These are phyloP conservation scores for Cryptoleucopteryx plumbea DNA, from an alignment of 2,113 vertebrate species.

Conservation along the genomic window DNA sequence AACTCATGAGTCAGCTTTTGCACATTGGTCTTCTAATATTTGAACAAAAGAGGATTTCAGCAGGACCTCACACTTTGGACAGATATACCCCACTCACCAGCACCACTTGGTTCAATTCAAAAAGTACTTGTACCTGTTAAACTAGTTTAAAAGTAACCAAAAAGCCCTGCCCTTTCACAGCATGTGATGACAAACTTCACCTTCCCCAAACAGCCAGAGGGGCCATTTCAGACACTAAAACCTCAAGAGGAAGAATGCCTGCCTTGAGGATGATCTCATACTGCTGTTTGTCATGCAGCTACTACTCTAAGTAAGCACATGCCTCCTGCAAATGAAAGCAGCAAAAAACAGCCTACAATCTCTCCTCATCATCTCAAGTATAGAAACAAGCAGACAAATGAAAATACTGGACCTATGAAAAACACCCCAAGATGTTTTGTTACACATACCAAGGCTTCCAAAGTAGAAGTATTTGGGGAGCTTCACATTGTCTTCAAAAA, in stretches of 20 bases:
- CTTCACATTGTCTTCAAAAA: neutral
- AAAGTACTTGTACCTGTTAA: neutral
- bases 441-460: rapidly evolving
- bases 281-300: neutral
- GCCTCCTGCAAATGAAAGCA: neutral
- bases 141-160: neutral
- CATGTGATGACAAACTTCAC: neutral
- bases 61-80: neutral
- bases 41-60: neutral
- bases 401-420: neutral
- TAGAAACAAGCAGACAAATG: neutral
- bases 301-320: neutral
- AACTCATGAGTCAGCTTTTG: neutral
- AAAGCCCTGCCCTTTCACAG: neutral
- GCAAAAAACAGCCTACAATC: neutral
- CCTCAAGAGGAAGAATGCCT: neutral
- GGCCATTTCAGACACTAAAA: neutral
- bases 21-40: neutral
- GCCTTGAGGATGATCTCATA: neutral
- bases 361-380: neutral
- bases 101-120: neutral
- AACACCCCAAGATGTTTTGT: neutral
- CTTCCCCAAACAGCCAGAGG: neutral
- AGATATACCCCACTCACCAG: neutral
- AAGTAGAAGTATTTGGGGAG: neutral